Evolutionary conservation across 1,140 invertebrate genomes (phyloP).

Genomic region (Colletes latitarsis): DNA sequence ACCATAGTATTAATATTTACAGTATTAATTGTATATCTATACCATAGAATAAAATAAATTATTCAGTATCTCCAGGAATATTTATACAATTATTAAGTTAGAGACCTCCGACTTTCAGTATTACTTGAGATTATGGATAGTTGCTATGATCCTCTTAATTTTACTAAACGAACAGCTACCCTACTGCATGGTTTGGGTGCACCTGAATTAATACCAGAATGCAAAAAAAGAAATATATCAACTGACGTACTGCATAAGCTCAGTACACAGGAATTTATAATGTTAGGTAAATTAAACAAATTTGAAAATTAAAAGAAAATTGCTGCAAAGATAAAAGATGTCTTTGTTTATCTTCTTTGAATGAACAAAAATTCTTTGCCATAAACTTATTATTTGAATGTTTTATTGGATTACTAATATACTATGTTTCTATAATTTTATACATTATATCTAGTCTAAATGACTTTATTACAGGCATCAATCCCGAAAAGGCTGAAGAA

Average conservation of each 20-base stretch:
- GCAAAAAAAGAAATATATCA: slow-evolving; percentile 47
- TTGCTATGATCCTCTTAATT: slow-evolving; percentile 19
- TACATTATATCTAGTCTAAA: background rate
- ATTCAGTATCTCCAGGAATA: background rate
- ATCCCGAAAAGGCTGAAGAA: slow-evolving; percentile 16
- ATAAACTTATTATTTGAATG: no score
- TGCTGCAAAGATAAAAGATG: no score
- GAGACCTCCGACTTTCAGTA: background rate
- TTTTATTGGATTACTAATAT: no score
- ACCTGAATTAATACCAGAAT: slow-evolving; percentile 40
- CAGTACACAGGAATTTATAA: slow-evolving; percentile 35
- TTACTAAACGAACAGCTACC: slow-evolving; percentile 42
- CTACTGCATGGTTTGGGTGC: slow-evolving; percentile 43
- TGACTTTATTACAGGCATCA: background rate
- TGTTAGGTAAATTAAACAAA: slow-evolving; percentile 27
- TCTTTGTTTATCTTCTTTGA: no score
- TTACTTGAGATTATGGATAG: slow-evolving; percentile 4
- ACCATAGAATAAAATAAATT: no score
- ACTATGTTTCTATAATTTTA: no score
- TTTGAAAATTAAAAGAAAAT: background rate
- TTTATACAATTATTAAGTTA: background rate
- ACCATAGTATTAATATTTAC: background rate
- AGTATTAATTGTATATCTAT: background rate
- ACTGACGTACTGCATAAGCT: slow-evolving; percentile 39
- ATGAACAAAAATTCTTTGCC: no score